Base-by-base conservation (phyloP, 2,888 invertebrate species). In the Stenolophus ochropezus region DNA sequence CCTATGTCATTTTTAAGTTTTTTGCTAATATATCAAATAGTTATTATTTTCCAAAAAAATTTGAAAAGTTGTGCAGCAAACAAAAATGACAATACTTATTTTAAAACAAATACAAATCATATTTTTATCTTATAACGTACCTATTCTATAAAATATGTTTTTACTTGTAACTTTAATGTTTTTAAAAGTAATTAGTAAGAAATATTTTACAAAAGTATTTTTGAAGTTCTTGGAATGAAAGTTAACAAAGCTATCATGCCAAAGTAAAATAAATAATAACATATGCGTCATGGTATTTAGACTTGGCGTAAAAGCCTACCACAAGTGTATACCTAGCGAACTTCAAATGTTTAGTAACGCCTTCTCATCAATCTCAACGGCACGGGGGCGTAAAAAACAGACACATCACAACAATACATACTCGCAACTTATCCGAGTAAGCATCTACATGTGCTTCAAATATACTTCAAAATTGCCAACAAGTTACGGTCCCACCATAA, bases 291-390 rank as follows among this genome's bases (percentile, higher is more conserved):
- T 53, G 51, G 51, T 51, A 51, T 51, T 51, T 51, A 51, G 51
- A 51, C 0, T 18, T 53, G 18, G 8, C 51, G 51, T 53, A 16
- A 18, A 16, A 53, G 16, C 18, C 2, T 21, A 11, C 3, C 0
- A 21, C 8, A 20, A 20, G 56, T 11, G 21, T 20, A n/a, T 61
- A 61, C 25, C 61, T 25, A 61, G n/a, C 25, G 25, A 23, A 61
- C 61, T 61, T 61, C 61, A 23, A 61, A 25, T 61, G 61, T 61
- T 56, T 25, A 49, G 47, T 47, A 49, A 47, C 73, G 73, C 73
- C 73, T 73, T 73, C 73, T 73, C 49, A 73, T 73, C 73, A 33
- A 69, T 69, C 69, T 69, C 47, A 69, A 33, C 33, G 47, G 33
- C 69, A 69, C 42, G 69, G 5, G 47, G 47, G 73, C 73, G 73